Conservation (phyloP, 2,113 vertebrate species). For the Centropristis striata region DNA sequence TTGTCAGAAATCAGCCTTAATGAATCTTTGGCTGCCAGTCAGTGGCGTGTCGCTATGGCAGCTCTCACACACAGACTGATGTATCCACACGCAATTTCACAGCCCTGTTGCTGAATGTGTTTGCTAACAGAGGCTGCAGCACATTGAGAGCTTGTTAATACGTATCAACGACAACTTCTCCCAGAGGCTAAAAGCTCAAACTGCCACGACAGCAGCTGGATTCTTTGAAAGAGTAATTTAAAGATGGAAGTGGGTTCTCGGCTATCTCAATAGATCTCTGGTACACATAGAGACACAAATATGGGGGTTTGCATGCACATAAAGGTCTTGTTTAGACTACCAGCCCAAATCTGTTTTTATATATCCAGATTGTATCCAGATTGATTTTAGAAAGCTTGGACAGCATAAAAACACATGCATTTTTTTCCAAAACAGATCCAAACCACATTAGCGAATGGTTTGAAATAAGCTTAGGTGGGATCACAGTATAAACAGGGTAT, state of each 20-base stretch:
- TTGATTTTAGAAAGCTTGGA: no score
- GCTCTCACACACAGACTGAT: background rate
- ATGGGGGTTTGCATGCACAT: background rate
- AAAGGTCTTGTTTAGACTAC: no score
- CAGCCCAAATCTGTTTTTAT: no score
- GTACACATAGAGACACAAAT: background rate
- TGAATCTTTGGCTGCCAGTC: conserved; percentile 14
- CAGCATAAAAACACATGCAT: no score
- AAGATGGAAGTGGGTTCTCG: conserved; percentile 1
- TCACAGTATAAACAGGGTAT: no score
- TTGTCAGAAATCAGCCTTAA: conserved; percentile 26
- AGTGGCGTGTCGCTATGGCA: background rate
- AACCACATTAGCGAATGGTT: no score
- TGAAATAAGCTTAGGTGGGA: no score
- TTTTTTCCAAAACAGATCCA: no score
- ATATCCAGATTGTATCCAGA: no score
- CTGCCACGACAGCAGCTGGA: conserved; percentile 11
- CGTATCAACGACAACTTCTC: conserved; percentile 11
- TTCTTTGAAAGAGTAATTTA: conserved; percentile 1
- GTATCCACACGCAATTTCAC: background rate
- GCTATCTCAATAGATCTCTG: background rate
- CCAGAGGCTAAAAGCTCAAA: conserved; percentile 25
- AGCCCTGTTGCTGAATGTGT: conserved; percentile 20
- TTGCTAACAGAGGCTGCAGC: conserved; percentile 22
- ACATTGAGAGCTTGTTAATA: conserved; percentile 50